Conservation (phyloP, 2,113 vertebrate genomes). For the Hippopotamus amphibius region DNA sequence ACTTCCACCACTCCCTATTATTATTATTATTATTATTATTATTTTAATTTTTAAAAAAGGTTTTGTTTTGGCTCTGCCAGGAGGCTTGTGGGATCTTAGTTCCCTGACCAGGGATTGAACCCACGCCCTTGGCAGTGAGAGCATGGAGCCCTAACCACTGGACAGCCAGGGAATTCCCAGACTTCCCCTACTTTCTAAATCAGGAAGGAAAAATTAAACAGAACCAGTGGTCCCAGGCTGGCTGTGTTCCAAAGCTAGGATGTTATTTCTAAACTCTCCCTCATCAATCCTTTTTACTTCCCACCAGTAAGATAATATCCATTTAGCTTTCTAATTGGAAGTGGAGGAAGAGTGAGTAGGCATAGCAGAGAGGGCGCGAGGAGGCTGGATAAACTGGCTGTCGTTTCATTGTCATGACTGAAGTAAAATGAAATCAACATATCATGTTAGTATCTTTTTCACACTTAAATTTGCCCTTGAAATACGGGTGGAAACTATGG, state of each 20-base stretch:
- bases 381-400: not conserved
- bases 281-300: not conserved
- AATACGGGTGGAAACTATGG: not conserved
- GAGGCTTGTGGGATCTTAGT: not conserved
- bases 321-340: not conserved
- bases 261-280: not conserved
- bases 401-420: not conserved
- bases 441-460: not conserved
- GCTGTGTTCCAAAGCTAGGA: not conserved
- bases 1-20: not conserved
- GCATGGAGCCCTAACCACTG: not conserved
- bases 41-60: no score
- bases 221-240: not conserved
- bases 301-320: not conserved
- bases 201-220: not conserved
- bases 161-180: not conserved
- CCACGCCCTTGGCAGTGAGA: not conserved
- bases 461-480: constrained; percentile 18
- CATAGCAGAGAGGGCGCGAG: not conserved
- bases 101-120: not conserved
- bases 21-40: not conserved
- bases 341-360: not conserved
- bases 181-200: not conserved
- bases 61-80: not conserved
- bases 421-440: not conserved